A percentile compares a stretch with the other conserved stretches of the same genome.
Evolutionary conservation across 2,113 vertebrate species (phyloP).

Genomic region (Calyptommatus sinebrachiatus): DNA sequence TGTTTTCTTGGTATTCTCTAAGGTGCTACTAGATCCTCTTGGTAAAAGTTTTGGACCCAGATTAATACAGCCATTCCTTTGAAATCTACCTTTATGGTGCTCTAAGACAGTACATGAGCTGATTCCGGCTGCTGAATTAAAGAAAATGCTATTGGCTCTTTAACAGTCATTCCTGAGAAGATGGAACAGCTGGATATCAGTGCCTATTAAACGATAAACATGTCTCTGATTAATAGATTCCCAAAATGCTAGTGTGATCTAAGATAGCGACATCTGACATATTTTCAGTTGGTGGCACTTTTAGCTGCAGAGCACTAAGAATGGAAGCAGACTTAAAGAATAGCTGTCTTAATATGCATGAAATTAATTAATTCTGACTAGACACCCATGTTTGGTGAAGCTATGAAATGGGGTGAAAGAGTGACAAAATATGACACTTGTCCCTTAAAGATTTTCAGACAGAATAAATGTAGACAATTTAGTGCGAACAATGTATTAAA

Average conservation of each 20-base stretch:
- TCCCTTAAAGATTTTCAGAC: background rate
- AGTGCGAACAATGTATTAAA: background rate
- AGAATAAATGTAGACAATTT: background rate
- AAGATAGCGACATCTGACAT: background rate
- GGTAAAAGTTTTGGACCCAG: too few species aligned
- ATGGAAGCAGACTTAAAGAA: background rate
- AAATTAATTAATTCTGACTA: background rate
- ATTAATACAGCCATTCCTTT: too few species aligned
- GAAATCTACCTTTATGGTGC: too few species aligned
- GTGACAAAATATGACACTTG: background rate
- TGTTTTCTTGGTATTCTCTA: too few species aligned
- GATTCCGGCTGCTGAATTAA: background rate
- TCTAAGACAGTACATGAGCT: background rate
- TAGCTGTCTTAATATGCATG: background rate
- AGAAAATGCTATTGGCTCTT: background rate
- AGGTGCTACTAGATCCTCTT: too few species aligned
- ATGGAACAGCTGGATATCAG: background rate
- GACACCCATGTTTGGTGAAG: background rate
- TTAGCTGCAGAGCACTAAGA: background rate
- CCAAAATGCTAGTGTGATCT: background rate
- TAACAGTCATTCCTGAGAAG: background rate
- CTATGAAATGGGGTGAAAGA: background rate
- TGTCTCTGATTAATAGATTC: background rate
- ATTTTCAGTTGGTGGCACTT: background rate
- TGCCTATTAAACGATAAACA: background rate